Percentiles rank a stretch among this genome's conserved stretches.
Conservation (phyloP, 2,888 invertebrate species). For the Cacoxenus indagator region DNA sequence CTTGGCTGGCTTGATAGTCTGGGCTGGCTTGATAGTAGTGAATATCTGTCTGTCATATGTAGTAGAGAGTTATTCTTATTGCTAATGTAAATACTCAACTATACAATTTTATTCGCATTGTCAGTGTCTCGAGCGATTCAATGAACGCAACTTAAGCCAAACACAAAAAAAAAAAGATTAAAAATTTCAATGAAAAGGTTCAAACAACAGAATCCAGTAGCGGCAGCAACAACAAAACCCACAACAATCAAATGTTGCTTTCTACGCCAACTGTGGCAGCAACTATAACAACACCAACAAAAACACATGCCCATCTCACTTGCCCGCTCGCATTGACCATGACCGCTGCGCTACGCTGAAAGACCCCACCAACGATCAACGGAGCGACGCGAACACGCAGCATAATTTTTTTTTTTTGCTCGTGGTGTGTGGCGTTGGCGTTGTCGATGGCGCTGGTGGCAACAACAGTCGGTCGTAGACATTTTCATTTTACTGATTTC, state of each 20-base stretch:
- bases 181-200: slow-evolving; percentile 16
- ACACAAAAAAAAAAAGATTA: not conserved
- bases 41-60: too few species aligned
- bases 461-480: slow-evolving; percentile 12
- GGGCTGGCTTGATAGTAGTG: too few species aligned
- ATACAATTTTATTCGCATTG: too few species aligned
- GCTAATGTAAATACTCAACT: too few species aligned
- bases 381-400: slow-evolving; percentile 1
- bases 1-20: not conserved
- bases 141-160: not conserved
- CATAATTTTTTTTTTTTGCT: not conserved
- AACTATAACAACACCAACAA: slow-evolving; percentile 15
- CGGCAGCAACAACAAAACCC: not conserved
- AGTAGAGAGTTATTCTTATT: too few species aligned
- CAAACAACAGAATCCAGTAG: slow-evolving; percentile 7
- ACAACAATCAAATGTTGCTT: slow-evolving; percentile 21
- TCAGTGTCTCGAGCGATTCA: not conserved
- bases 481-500: slow-evolving; percentile 43
- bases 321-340: slow-evolving; percentile 45
- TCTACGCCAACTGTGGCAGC: not conserved
- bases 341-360: slow-evolving; percentile 46
- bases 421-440: not conserved
- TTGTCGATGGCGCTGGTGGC: not conserved
- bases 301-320: slow-evolving; percentile 18
- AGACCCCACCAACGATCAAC: slow-evolving; percentile 5